Evolutionary conservation across 2,888 invertebrate species (phyloP).

Genomic region (Stomorhina lunata): DNA sequence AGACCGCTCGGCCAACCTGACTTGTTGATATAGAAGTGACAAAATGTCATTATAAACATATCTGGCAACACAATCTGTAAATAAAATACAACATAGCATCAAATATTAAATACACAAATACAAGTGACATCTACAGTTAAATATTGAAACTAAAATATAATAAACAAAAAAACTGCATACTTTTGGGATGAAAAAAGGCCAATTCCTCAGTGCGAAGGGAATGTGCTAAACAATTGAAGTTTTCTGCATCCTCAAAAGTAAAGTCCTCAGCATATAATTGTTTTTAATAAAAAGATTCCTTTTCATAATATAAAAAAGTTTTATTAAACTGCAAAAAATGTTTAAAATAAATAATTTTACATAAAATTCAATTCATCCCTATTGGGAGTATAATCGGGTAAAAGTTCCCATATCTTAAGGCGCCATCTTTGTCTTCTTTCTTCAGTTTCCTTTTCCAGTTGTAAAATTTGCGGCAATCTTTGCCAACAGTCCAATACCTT

Average conservation of each 20-base stretch:
- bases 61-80: background rate
- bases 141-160: too few relatives aligned
- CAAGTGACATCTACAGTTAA: background rate
- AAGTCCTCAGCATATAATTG: too few relatives aligned
- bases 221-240: too few relatives aligned
- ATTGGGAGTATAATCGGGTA: conserved; percentile 85
- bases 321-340: background rate
- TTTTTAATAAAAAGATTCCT: too few relatives aligned
- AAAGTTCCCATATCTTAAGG: conserved; percentile 85
- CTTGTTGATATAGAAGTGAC: conserved; percentile 69
- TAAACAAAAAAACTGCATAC: too few relatives aligned
- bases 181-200: too few relatives aligned
- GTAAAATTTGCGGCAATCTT: conserved; percentile 83
- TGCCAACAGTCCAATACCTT: conserved; percentile 83
- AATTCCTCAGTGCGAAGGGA: too few relatives aligned
- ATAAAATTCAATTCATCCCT: conserved; percentile 63
- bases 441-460: conserved; percentile 85
- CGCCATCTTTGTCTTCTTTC: conserved; percentile 86
- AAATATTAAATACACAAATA: background rate
- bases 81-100: background rate
- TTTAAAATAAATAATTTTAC: conserved; percentile 10
- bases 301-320: background rate
- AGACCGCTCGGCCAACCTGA: conserved; percentile 91
- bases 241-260: too few relatives aligned
- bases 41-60: background rate